These are phyloP conservation scores for Pardosa pseudoannulata DNA, from an alignment of 2,888 invertebrate genomes.

Conservation along the genomic window DNA sequence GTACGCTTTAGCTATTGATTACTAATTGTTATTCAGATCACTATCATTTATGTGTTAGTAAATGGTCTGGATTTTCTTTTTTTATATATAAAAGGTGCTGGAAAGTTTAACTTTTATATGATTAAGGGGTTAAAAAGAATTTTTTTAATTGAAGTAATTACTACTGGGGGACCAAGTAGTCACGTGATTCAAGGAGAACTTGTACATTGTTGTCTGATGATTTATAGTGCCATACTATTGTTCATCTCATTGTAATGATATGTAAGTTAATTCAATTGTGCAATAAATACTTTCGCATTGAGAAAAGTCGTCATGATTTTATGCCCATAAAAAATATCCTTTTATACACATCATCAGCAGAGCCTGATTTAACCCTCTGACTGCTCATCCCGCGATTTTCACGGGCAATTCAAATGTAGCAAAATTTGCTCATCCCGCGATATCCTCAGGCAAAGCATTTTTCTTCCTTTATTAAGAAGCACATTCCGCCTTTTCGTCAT, in stretches of 20 bases:
- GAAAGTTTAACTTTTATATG: slow-evolving; percentile 3
- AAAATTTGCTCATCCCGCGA: no score
- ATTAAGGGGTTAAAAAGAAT: background rate
- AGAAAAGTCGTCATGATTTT: no score
- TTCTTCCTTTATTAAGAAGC: no score
- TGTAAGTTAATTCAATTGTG: slow-evolving; percentile 42
- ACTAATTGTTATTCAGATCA: background rate
- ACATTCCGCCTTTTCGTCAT: no score
- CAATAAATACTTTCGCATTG: slow-evolving; percentile 58
- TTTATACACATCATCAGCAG: no score
- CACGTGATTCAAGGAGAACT: background rate
- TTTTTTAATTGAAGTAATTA: slow-evolving; percentile 7
- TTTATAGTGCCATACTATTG: slow-evolving; percentile 56
- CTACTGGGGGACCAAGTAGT: slow-evolving; percentile 57
- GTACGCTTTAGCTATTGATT: background rate
- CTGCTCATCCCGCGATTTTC: no score
- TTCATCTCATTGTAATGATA: slow-evolving; percentile 29
- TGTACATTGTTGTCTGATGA: background rate
- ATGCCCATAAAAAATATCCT: no score
- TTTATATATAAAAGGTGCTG: slow-evolving; percentile 1
- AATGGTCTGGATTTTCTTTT: background rate
- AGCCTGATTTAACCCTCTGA: no score
- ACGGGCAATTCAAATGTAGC: no score
- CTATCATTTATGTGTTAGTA: background rate
- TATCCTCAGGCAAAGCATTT: no score